Evolutionary conservation across 2,888 invertebrate genomes (phyloP), one percentile per base, ranked within the genome.

Genomic region (Nasonia oneida): DNA sequence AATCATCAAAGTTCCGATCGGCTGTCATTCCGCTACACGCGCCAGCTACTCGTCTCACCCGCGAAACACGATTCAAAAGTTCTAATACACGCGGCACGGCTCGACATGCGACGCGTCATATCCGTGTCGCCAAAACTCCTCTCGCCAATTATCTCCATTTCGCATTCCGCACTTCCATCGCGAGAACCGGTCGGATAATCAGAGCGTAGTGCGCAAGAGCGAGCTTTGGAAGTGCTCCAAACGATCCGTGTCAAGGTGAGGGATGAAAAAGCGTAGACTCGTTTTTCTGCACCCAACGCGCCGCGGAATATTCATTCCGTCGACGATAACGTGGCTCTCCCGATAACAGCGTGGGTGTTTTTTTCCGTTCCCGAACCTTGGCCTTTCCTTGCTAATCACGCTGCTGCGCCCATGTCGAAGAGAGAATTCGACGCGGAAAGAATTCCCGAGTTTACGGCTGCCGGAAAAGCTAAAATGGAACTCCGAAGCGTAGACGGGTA

Each of bases 161-260:
- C 67, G 6, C 42, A 47, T 57, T 57, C 18, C 15, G 29, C 50
- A 53, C n/a, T 57, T 10, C 33, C 76, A 29, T 23, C 23, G 50
- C 3, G 74, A 5, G 50, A 75, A 33, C 1, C 15, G 53, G 37
- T 18, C n/a, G 37, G 42, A 77, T 29, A 77, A 37, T 70, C 39
- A 67, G 79, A 70, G 23, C 50, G n/a, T 29, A 29, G 29, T 33
- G 61, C 29, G 29, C 42, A 67, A 23, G n/a, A 42, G 78, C 42
- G 57, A 57, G 14, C 47, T n/a, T 53, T 83, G 82, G 82, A 83
- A 15, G 14, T 3, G 5, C 12, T 67, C 82, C 82, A 83, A 76
- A 39, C 29, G 70, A 83, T 83, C 29, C 70, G 76, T 83, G 82
- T 83, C 82, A 83, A 83, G 82, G 82, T 37, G 76, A 83, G 67